Evolutionary conservation across 2,113 vertebrate genomes (phyloP).

Genomic region (Oxyruncus cristatus): DNA sequence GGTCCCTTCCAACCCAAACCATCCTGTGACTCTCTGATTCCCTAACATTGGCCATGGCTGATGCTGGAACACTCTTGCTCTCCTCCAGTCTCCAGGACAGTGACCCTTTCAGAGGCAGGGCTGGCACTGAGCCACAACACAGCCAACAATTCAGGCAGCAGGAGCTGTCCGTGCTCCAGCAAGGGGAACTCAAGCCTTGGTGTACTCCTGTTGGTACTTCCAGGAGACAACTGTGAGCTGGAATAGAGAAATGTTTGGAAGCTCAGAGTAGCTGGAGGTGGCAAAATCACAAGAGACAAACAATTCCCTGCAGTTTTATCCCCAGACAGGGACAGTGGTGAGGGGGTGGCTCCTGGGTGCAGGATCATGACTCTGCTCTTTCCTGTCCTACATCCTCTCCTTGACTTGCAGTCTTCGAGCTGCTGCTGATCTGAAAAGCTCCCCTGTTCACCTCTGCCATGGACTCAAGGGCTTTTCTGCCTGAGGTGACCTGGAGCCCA

Average conservation of each 20-base stretch:
- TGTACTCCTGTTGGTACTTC: background rate
- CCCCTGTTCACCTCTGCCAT: background rate
- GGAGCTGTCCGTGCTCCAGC: background rate
- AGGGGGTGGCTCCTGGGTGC: background rate
- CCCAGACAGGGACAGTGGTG: background rate
- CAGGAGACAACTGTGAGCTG: background rate
- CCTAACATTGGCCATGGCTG: background rate
- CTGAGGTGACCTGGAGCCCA: background rate
- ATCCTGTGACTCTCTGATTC: background rate
- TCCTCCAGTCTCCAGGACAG: background rate
- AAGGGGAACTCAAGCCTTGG: background rate
- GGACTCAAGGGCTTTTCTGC: background rate
- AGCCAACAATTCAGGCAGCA: background rate
- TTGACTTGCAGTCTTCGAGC: background rate
- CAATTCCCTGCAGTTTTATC: background rate
- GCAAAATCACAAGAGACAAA: background rate
- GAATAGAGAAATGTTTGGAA: background rate
- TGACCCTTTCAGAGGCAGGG: background rate
- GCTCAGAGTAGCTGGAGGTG: background rate
- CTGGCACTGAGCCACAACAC: background rate
- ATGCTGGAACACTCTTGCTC: background rate
- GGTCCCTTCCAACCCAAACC: background rate
- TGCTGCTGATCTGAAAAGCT: conserved; percentile 16
- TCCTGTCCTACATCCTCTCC: background rate
- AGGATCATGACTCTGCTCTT: no score